Evolutionary conservation across 2,888 invertebrate genomes (phyloP).

Genomic region (Lasioglossum calceatum): DNA sequence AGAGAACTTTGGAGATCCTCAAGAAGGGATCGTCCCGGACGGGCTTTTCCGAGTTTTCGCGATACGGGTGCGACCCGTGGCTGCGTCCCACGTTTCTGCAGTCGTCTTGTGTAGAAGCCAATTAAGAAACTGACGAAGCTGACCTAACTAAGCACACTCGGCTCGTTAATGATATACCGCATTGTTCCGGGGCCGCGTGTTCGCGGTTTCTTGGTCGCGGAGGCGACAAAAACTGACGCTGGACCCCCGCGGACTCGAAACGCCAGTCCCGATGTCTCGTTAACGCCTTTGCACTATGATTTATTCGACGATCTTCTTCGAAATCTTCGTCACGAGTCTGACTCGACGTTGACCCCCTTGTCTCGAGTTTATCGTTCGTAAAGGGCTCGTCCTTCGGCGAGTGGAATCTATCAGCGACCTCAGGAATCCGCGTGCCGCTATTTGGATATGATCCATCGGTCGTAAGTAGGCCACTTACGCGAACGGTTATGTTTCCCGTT

Average conservation of each 20-base stretch:
- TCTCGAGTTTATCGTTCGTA: background rate
- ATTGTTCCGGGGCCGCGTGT: slow-evolving; percentile 45
- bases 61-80: slow-evolving; percentile 10
- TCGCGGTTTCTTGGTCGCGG: slow-evolving; percentile 35
- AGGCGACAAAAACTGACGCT: slow-evolving; percentile 43
- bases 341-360: background rate
- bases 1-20: background rate
- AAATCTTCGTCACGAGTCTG: background rate
- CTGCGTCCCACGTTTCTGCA: background rate
- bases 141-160: slow-evolving; percentile 62
- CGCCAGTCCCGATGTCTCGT: slow-evolving; percentile 59
- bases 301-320: background rate
- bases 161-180: slow-evolving; percentile 65
- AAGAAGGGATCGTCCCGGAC: background rate
- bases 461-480: background rate
- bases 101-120: slow-evolving; percentile 51
- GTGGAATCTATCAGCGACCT: background rate
- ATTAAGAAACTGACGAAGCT: slow-evolving; percentile 67
- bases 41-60: background rate
- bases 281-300: slow-evolving; percentile 12
- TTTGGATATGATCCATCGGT: background rate
- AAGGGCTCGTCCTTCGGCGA: background rate
- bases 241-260: slow-evolving; percentile 20
- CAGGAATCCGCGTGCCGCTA: background rate
- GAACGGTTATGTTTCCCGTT: background rate